Percentiles rank a stretch among this genome's conserved stretches.
Evolutionary conservation across 2,113 vertebrate species (phyloP).

Genomic region (Etheostoma cragini): DNA sequence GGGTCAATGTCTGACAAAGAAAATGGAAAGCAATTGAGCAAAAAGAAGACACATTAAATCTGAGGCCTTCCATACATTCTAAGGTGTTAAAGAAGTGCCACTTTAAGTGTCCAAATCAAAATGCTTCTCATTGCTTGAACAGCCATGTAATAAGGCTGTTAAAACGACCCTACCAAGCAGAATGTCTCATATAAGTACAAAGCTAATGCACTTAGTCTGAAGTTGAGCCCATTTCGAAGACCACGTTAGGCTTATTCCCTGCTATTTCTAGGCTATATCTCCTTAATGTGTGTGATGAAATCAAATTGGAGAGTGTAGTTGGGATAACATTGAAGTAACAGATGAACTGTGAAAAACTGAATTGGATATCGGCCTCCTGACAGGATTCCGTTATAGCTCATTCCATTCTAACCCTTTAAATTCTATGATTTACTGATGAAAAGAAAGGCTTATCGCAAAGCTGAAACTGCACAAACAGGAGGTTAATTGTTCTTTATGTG

Average conservation of each 20-base stretch:
- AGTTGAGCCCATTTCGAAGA: conserved; percentile 55
- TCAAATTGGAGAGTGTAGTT: conserved; percentile 59
- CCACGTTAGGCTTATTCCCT: conserved; percentile 34
- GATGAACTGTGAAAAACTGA: conserved; percentile 63
- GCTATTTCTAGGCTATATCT: conserved; percentile 48
- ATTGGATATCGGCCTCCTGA: conserved; percentile 43
- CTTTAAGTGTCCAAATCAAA: conserved; percentile 23
- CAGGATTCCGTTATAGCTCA: conserved; percentile 48
- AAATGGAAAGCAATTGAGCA: background rate
- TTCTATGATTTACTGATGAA: conserved; percentile 51
- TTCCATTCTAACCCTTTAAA: conserved; percentile 38
- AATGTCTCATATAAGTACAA: conserved; percentile 39
- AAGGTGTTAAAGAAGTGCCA: conserved; percentile 1
- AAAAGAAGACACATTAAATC: background rate
- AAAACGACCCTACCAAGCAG: conserved; percentile 4
- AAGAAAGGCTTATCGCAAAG: conserved; percentile 2
- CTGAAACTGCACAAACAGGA: conserved; percentile 11
- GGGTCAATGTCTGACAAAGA: conserved; percentile 86
- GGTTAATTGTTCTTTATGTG: conserved; percentile 6
- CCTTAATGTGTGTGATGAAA: conserved; percentile 62
- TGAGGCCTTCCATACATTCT: background rate
- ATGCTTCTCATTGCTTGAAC: conserved; percentile 18
- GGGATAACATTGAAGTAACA: conserved; percentile 66
- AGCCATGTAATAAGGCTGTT: conserved; percentile 42
- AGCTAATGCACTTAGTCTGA: conserved; percentile 60